phyloP scores from a whole-genome alignment of 2,113 vertebrate genomes.

The Tringa solitaria region DNA sequence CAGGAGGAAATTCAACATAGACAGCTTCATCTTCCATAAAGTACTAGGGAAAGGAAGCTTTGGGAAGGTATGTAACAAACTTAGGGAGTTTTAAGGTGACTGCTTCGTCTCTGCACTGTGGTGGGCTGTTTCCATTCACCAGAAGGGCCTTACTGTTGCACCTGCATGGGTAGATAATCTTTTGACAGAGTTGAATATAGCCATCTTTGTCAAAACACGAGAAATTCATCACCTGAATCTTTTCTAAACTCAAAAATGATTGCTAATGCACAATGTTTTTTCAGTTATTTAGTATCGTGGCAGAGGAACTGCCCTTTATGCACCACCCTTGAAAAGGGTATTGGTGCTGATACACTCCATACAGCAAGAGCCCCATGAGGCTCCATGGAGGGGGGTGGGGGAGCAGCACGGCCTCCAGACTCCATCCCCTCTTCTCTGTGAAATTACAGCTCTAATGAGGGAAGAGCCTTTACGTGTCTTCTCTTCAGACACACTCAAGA shows the following conservation, averaged over 20 bases:
- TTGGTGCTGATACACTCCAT: neutral
- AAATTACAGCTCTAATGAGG: neutral
- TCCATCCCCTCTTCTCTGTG: neutral
- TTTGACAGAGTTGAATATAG: neutral
- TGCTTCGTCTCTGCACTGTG: neutral
- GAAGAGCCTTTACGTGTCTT: neutral
- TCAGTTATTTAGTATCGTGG: rapidly evolving
- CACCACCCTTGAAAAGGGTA: neutral
- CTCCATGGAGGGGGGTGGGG: neutral
- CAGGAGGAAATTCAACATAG: conserved; percentile 78
- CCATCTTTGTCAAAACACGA: neutral
- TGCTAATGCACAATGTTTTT: neutral
- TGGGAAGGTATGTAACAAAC: conserved; percentile 85
- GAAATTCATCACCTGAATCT: neutral
- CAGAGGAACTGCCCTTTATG: neutral
- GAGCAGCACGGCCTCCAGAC: neutral
- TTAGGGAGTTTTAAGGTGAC: neutral
- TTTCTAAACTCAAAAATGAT: neutral
- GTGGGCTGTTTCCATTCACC: neutral
- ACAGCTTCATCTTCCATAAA: conserved; percentile 91
- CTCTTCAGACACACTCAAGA: neutral
- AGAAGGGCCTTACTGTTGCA: neutral
- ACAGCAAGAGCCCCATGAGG: neutral
- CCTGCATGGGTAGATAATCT: neutral
- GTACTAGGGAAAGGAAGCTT: conserved; percentile 98